Base-by-base conservation (phyloP, 2,797 vertebrate genomes). In the Amblyopsis hoosieri region DNA sequence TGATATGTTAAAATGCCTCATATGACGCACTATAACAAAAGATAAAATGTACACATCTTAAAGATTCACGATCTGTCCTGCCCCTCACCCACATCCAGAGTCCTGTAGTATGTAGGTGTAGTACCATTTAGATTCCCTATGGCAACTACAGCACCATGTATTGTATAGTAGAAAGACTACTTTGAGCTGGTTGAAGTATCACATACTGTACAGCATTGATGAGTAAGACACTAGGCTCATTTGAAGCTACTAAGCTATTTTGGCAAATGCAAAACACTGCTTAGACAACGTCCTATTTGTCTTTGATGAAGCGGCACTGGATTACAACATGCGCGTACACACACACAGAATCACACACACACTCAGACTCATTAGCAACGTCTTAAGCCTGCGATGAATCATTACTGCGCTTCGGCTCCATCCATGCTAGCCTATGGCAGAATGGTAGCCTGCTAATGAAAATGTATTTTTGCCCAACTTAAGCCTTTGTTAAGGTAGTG, bases 251-350 rank as follows among this genome's bases (percentile, higher is more conserved):
- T 54, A 13, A 2, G 60, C 60, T 63, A 33, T 58, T 79, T 19
- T 74, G 76, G 70, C 53, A 60, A 65, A 10, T 13, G 45, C 37
- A 42, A 54, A 69, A 52, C 66, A 71, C 64, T 79, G 82, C 84
- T 72, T 76, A 84, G 67, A 48, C 57, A 71, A 81, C 80, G 74
- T 49, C 56, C 72, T 80, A 61, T 79, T 73, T 62, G 68, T 81
- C 60, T 83, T 75, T 82, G 82, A 85, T 81, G 76, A 82, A 85
- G 69, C 62, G 72, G 69, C 52, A 31, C 59, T 69, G 55, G 66
- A 56, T 48, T 63, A 55, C 48, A 72, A 61, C 59, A 74, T 62
- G 57, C 60, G 17, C 66, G 66, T 64, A n/a, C n/a, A 54, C 46
- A 75, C 15, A 51, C 17, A 15, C 55, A 37, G 2, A 48, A 9